phyloP scores from a whole-genome alignment of 2,888 invertebrate species.

The Cantharis rustica region DNA sequence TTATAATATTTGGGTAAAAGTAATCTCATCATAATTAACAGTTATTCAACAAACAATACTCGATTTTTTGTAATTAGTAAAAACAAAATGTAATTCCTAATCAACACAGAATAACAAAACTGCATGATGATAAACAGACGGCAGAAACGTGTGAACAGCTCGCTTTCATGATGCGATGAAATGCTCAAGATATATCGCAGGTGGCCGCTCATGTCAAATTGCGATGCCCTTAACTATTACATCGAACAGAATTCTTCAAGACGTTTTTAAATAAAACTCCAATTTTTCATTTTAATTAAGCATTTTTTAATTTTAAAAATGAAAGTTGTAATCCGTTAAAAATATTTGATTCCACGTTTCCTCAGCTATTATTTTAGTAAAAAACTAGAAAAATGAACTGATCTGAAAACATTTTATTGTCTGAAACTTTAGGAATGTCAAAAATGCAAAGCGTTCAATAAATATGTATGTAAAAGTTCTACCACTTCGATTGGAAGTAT shows the following conservation, averaged over 20 bases:
- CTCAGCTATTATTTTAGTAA: no score
- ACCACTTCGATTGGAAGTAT: no score
- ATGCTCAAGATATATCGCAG: slow-evolving; percentile 36
- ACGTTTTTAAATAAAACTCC: neutral
- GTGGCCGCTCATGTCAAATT: slow-evolving; percentile 36
- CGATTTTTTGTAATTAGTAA: slow-evolving; percentile 18
- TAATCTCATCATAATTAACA: slow-evolving; percentile 5
- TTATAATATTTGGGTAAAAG: slow-evolving; percentile 24
- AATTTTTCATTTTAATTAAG: neutral
- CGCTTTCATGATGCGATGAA: slow-evolving; percentile 30
- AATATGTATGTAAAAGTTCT: no score
- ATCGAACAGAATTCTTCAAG: slow-evolving; percentile 22
- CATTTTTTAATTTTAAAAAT: neutral
- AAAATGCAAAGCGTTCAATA: no score
- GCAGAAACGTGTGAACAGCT: slow-evolving; percentile 23
- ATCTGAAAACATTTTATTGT: no score
- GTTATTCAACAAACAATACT: neutral
- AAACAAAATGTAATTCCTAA: slow-evolving; percentile 22
- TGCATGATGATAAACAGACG: slow-evolving; percentile 25
- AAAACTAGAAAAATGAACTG: no score
- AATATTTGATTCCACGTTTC: no score
- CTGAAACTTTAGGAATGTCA: no score
- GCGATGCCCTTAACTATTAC: slow-evolving; percentile 25
- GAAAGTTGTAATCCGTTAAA: neutral
- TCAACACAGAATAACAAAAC: slow-evolving; percentile 27